Evolutionary conservation across 2,797 vertebrate species (phyloP).

Genomic region (Scleropages formosus): DNA sequence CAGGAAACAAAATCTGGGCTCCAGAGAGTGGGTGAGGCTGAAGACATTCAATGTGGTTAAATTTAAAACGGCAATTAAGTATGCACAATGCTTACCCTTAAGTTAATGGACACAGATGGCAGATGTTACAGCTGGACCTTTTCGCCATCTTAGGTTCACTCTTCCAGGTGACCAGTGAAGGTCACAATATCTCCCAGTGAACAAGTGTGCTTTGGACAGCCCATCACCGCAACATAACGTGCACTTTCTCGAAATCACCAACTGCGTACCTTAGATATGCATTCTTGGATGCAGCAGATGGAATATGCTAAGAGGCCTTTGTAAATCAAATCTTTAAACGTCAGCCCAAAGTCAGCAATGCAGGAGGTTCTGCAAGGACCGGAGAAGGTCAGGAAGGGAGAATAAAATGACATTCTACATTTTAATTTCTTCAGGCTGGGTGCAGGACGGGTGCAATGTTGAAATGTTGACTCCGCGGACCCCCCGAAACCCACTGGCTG

Average conservation of each 20-base stretch:
- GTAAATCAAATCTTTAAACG: not conserved
- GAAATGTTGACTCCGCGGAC: not conserved
- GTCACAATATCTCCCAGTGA: not conserved
- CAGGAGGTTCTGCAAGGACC: slow-evolving; percentile 27
- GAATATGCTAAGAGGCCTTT: not conserved
- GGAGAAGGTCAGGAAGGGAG: slow-evolving; percentile 48
- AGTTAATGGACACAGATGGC: not conserved
- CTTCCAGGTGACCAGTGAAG: not conserved
- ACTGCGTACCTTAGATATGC: not conserved
- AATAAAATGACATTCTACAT: slow-evolving; percentile 33
- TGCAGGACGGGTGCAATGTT: slow-evolving; percentile 35
- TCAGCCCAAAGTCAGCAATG: not conserved
- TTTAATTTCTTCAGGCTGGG: not conserved
- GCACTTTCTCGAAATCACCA: too few species aligned
- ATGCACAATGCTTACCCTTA: not conserved
- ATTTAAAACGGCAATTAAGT: not conserved
- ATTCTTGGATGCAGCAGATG: not conserved
- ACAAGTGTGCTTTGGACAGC: not conserved
- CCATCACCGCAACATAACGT: too few species aligned
- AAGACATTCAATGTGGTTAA: not conserved
- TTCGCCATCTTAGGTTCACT: not conserved
- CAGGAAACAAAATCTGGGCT: not conserved
- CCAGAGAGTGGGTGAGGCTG: not conserved
- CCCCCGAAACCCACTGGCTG: slow-evolving; percentile 12
- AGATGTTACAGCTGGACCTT: not conserved